These are phyloP conservation scores for Cyrtonyx montezumae DNA, from an alignment of 2,113 vertebrate genomes.

Conservation along the genomic window DNA sequence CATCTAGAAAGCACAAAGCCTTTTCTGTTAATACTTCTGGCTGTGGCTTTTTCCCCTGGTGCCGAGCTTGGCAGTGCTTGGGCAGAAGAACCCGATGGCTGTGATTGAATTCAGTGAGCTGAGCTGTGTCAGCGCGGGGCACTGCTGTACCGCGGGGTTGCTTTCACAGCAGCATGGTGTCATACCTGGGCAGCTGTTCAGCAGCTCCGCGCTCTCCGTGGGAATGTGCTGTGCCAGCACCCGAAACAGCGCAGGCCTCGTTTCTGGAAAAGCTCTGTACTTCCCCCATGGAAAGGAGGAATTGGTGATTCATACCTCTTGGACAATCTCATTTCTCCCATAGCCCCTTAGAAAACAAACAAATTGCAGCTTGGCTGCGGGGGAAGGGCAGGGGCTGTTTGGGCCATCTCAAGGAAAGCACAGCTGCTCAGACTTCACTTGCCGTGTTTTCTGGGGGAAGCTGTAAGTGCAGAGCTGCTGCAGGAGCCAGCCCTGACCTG, in stretches of 20 bases:
- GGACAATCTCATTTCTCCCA: conserved; percentile 10
- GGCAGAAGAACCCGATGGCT: accelerated
- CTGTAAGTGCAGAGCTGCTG: not conserved
- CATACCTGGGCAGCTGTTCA: conserved; percentile 2
- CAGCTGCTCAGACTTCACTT: accelerated
- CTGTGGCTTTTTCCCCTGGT: not conserved
- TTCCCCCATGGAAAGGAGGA: not conserved
- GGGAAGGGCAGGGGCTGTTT: not conserved
- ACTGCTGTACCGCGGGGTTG: accelerated
- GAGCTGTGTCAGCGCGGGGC: accelerated
- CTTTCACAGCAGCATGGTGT: not conserved
- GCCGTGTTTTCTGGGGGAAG: accelerated
- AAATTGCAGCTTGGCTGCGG: not conserved
- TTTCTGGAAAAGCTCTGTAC: not conserved
- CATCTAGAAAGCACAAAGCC: not conserved
- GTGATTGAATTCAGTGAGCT: accelerated
- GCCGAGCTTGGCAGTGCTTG: not conserved
- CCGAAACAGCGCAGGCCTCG: not conserved
- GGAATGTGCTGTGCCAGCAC: not conserved
- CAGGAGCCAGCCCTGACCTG: accelerated
- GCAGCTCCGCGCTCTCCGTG: not conserved
- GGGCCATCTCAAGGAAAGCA: not conserved
- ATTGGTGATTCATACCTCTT: conserved; percentile 42
- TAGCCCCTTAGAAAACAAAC: not conserved
- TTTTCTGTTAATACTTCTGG: not conserved